phyloP scores from a whole-genome alignment of 2,888 invertebrate genomes.

The Acleris laterana region DNA sequence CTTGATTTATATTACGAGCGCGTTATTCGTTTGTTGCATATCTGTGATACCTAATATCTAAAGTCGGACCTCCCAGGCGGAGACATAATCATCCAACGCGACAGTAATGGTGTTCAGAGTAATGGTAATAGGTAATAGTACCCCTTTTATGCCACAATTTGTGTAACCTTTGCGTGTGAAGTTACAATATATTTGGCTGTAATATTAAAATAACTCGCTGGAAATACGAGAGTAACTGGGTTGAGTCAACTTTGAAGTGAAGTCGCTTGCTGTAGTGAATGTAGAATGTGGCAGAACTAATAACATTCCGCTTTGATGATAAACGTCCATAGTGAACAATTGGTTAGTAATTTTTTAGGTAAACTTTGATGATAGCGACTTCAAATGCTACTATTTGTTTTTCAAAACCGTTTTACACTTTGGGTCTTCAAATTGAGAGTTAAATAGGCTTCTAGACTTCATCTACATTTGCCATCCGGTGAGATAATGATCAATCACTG shows the following conservation, averaged over 20 bases:
- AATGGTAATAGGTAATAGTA: slow-evolving; percentile 25
- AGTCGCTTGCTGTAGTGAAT: neutral
- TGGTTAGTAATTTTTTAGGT: no score
- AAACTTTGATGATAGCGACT: no score
- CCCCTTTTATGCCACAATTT: slow-evolving; percentile 20
- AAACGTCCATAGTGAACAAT: no score
- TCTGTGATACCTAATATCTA: slow-evolving; percentile 23
- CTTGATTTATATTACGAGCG: slow-evolving; percentile 33
- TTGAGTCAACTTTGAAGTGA: neutral
- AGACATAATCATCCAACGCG: slow-evolving; percentile 6
- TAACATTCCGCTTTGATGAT: no score
- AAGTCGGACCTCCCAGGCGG: slow-evolving; percentile 27
- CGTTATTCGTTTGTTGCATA: slow-evolving; percentile 21
- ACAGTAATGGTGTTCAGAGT: slow-evolving; percentile 14
- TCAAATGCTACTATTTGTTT: no score
- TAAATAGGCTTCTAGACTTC: no score
- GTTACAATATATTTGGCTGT: slow-evolving; percentile 19
- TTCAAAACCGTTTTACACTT: no score
- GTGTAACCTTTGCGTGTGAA: slow-evolving; percentile 17
- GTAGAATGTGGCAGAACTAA: no score
- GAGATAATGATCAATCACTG: no score
- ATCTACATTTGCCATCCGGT: no score
- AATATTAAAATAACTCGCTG: neutral
- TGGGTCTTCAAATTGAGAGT: no score
- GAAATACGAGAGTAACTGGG: neutral